These are phyloP conservation scores for Falco rusticolus DNA, from an alignment of 2,797 vertebrate species.

Conservation along the genomic window DNA sequence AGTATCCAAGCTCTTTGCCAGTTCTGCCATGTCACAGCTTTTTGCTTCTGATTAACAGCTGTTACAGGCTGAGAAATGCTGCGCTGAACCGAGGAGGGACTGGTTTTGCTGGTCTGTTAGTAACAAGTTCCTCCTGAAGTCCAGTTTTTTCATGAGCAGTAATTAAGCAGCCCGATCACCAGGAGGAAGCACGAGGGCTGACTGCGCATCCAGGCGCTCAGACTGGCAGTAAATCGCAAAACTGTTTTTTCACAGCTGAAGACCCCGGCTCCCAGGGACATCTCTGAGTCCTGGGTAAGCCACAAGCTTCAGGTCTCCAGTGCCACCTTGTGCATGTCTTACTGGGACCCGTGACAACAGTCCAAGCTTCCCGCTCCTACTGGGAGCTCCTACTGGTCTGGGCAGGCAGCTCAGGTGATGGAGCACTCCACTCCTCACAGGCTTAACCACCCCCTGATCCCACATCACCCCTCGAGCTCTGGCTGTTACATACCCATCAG, in stretches of 20 bases:
- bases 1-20: background rate
- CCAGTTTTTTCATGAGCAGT: background rate
- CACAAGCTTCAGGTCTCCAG: background rate
- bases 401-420: background rate
- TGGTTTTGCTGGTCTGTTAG: background rate
- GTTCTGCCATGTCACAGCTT: background rate
- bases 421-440: background rate
- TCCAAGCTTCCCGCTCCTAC: background rate
- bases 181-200: background rate
- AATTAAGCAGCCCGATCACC: background rate
- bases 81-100: background rate
- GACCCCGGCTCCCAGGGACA: background rate
- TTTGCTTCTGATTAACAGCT: background rate
- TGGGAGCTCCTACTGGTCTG: background rate
- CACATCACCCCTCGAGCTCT: background rate
- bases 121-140: background rate
- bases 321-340: background rate
- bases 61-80: background rate
- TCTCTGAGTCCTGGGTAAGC: background rate
- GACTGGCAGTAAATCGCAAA: background rate
- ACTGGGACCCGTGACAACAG: rapidly evolving
- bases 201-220: background rate
- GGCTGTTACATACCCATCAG: constrained; percentile 82
- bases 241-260: background rate
- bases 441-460: background rate